A percentile compares a stretch with the other conserved stretches of the same genome.
Conservation (phyloP, 2,113 vertebrate genomes). For the Struthidea cinerea region DNA sequence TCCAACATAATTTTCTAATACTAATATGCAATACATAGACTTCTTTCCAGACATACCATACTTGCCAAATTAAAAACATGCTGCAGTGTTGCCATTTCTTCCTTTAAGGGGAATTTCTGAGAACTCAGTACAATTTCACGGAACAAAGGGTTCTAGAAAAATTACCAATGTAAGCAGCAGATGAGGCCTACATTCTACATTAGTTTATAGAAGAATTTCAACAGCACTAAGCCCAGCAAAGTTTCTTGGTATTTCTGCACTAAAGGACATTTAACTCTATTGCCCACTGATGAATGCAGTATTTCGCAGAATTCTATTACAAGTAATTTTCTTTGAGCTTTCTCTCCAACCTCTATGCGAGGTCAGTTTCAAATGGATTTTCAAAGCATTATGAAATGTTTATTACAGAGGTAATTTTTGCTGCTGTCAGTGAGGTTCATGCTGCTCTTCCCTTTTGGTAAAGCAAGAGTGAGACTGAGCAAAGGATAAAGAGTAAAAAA, state of each 20-base stretch:
- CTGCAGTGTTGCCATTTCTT: not conserved
- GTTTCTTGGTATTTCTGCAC: not conserved
- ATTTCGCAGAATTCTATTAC: not conserved
- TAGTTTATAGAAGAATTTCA: not conserved
- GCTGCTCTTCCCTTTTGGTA: not conserved
- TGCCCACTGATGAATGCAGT: not conserved
- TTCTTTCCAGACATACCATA: not conserved
- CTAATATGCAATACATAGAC: accelerated
- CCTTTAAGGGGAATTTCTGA: not conserved
- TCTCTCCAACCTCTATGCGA: not conserved
- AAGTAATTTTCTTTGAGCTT: not conserved
- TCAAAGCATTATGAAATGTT: not conserved
- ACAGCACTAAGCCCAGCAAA: not conserved
- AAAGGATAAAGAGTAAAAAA: not conserved
- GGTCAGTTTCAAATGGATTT: not conserved
- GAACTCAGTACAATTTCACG: not conserved
- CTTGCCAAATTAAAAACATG: not conserved
- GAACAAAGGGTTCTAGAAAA: not conserved
- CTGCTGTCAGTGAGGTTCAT: not conserved
- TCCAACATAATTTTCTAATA: not conserved
- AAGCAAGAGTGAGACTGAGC: not conserved
- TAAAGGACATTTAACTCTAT: not conserved
- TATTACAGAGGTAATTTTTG: not conserved
- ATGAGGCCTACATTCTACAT: not conserved
- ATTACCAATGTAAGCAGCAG: not conserved